Base-by-base conservation (phyloP, 2,888 invertebrate genomes). In the Thyatira batis region DNA sequence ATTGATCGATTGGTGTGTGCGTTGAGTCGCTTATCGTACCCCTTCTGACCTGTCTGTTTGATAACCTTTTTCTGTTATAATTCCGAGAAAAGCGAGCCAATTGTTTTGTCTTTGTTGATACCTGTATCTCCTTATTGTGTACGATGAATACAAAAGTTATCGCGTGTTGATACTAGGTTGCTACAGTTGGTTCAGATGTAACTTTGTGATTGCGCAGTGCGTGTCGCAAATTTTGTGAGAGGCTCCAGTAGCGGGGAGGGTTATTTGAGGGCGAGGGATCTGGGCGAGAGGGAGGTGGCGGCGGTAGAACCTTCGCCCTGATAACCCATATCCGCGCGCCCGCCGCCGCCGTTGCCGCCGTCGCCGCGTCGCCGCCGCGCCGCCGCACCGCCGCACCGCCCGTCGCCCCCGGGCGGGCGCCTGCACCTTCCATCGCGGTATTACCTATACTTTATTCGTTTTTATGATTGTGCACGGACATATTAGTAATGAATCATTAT, bases 291-390 rank as follows among this genome's bases (percentile, higher is more conserved):
- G 27, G 27, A 11, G 27, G 43, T 3, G 44, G 44, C 20, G 17
- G 28, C 46, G 46, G 17, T 20, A 10, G 73, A 82, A 81, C 84
- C 83, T 85, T 85, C 80, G 82, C 74, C 79, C 84, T 82, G 81
- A 80, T 89, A 78, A 88, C 88, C 89, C 78, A 88, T 72, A 85
- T 85, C 70, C 70, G 65, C 55, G 65, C 80, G 68, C 67, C 66
- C 72, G 63, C 65, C 70, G 61, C 61, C 71, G 67, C 69, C 77
- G 64, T 61, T 63, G 65, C 68, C 65, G 45, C 59, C 52, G 70
- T 67, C 69, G 76, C 63, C 62, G 63, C 66, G 69, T 65, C 45
- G 57, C 52, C 64, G 62, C 63, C 66, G 68, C 65, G 45, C 59
- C 52, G 70, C 67, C 69, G 76, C 63, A 61, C 63, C 66, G 69